Base-by-base conservation (phyloP, 35 echinoderm and acorn worm species). In the Apostichopus japonicus region DNA sequence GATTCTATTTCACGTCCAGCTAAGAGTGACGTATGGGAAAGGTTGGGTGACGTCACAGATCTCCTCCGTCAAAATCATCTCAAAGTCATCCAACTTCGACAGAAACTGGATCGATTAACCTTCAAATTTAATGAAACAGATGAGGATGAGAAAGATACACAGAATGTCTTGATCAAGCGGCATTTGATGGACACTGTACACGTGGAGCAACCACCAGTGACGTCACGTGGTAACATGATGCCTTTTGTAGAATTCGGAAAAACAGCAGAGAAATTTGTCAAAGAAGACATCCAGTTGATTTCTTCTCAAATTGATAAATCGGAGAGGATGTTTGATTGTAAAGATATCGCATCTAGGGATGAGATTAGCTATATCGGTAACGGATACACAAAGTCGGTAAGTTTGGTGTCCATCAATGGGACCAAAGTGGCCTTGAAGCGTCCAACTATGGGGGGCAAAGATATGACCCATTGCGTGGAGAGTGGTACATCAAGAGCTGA, bases 391-490 rank as follows among this genome's bases (percentile, higher is more conserved):
- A 89, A 89, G 44, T 23, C 62, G 0, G 86, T 89, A 54, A 63
- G 72, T 17, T 6, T 72, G 10, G 86, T 27, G 61, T 27, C 27
- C 56, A 65, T 89, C 14, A 89, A 89, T 54, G 86, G 86, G 23
- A 72, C 56, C 51, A 73, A 89, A 19, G 61, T 89, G 24, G 86
- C 86, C 11, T 63, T 89, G 17, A 89, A 89, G 16, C 86, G 86
- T 23, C 86, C 86, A 5, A 10, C 86, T 11, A 54, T 89, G 44
- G 63, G 61, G 22, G 67, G 86, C 22, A 89, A 89, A 73, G 86
- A 89, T 72, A 89, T 89, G 86, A 73, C 67, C 13, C 86, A 89
- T 44, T 89, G 86, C 24, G 86, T 89, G 13, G 86, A 89, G 23
- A 89, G 86, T 89, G 86, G 86, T 14, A 89, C 86, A 5, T 25